These are phyloP conservation scores for Crossocerus cetratus DNA, from an alignment of 2,888 invertebrate genomes.

Conservation along the genomic window DNA sequence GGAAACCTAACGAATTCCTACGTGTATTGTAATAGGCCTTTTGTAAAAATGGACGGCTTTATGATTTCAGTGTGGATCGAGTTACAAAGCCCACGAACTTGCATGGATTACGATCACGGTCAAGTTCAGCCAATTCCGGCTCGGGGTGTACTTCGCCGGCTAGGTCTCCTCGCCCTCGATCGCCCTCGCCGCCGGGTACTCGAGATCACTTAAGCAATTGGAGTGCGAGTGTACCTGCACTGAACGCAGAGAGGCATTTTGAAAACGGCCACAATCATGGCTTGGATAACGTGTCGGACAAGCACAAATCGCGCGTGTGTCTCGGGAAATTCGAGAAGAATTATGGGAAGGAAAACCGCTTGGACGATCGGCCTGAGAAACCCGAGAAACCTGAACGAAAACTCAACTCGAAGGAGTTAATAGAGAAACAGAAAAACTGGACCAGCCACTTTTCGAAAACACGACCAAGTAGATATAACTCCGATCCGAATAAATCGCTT, in stretches of 20 bases:
- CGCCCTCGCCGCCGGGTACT: conserved; percentile 71
- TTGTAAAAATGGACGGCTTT: conserved; percentile 9
- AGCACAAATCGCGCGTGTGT: conserved; percentile 76
- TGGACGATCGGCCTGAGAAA: conserved; percentile 81
- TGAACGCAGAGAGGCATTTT: conserved; percentile 76
- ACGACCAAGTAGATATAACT: conserved; percentile 81
- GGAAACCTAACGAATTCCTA: too few species aligned
- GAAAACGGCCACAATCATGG: conserved; percentile 71
- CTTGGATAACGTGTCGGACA: conserved; percentile 75
- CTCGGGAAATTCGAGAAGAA: conserved; percentile 66
- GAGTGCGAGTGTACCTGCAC: conserved; percentile 79
- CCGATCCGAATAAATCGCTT: conserved; percentile 82
- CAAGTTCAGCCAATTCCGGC: conserved; percentile 83
- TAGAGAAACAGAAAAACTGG: conserved; percentile 95
- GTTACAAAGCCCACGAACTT: conserved; percentile 76
- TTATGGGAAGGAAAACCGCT: conserved; percentile 69
- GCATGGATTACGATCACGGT: conserved; percentile 81
- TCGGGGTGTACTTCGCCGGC: conserved; percentile 81
- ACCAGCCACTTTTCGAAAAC: conserved; percentile 93
- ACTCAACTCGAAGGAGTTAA: conserved; percentile 90
- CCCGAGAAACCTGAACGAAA: conserved; percentile 91
- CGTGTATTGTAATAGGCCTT: too few species aligned
- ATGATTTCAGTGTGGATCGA: conserved; percentile 62
- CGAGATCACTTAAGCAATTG: conserved; percentile 79
- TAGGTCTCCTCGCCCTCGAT: conserved; percentile 78